Evolutionary conservation across 2,113 vertebrate genomes (phyloP), one percentile per base, ranked within the genome.

Genomic region (Beaufortia kweichowensis): DNA sequence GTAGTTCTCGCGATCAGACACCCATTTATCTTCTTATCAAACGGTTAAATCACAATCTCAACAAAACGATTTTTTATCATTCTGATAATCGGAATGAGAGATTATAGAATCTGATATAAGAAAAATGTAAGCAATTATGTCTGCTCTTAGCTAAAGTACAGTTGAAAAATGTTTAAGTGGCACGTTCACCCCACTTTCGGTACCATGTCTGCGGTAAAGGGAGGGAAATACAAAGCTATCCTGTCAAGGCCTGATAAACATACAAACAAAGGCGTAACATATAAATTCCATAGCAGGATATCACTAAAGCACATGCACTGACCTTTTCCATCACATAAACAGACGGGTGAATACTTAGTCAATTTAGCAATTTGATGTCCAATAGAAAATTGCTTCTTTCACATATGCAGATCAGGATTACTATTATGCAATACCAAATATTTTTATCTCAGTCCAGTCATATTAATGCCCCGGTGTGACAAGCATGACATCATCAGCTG

Each of bases 151-250:
- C 69, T n/a, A 39, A 11, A 35, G 33, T 26, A 70, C 68, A 70
- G 31, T 24, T 59, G 60, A 24, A 74, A 3, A 61, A 61, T 39
- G 12, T 48, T 35, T 71, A 78, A 83, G 76, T 57, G 75, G 82
- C 69, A 79, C 84, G 78, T 85, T 80, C 80, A 75, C 77, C 83
- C 78, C 9, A 29, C 14, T 43, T 76, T 64, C 76, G 80, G 88
- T 91, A 90, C 90, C 90, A 82, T 89, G 41, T 74, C 57, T 21
- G 26, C 31, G 26, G 19, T 74, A 48, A 46, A 73, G 21, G 10
- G 1, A 74, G 56, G 39, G 19, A 48, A 61, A 61, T 21, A 61
- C 19, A 61, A 61, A 46, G 33, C 53, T 23, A 35, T 69, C 66
- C 55, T 35, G 29, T 35, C 43, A 79, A 77, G 83, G 48, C 53